phyloP scores from a whole-genome alignment of 2,888 invertebrate species.

The Bembecia ichneumoniformis region DNA sequence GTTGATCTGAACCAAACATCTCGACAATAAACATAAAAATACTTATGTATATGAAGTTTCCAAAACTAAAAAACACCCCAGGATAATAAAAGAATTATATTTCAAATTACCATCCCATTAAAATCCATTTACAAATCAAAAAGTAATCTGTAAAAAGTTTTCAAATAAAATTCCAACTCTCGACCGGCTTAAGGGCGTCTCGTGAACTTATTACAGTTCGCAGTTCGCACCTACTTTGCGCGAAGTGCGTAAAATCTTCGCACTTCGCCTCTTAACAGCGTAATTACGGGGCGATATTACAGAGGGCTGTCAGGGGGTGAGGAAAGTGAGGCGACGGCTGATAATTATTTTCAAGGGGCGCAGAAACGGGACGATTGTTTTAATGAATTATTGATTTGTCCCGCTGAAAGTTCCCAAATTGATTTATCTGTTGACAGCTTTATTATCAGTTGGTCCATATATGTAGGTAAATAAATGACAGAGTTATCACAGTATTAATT shows the following conservation, averaged over 20 bases:
- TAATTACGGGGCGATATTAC: slow-evolving; percentile 52
- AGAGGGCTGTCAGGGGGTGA: slow-evolving; percentile 25
- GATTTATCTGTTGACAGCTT: slow-evolving; percentile 16
- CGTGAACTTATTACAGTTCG: slow-evolving; percentile 36
- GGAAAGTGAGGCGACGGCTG: not conserved
- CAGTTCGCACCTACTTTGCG: slow-evolving; percentile 18
- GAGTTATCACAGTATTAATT: too few relatives aligned
- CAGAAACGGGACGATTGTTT: slow-evolving; percentile 29
- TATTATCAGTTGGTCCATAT: too few relatives aligned
- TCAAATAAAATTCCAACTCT: not conserved
- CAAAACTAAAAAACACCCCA: too few relatives aligned
- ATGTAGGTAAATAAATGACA: too few relatives aligned
- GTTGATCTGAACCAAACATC: not conserved
- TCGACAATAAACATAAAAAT: not conserved
- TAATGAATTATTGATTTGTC: slow-evolving; percentile 40
- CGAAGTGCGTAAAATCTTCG: slow-evolving; percentile 62
- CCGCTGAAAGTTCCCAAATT: slow-evolving; percentile 15
- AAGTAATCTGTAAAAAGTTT: not conserved
- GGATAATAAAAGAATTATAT: too few relatives aligned
- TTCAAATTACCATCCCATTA: too few relatives aligned
- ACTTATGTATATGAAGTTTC: too few relatives aligned
- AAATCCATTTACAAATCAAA: not conserved
- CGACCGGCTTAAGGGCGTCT: slow-evolving; percentile 14
- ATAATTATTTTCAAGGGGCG: not conserved
- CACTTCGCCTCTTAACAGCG: slow-evolving; percentile 41